Evolutionary conservation across 2,113 vertebrate genomes (phyloP), one percentile per base, ranked within the genome.

Genomic region (Monopterus albus): DNA sequence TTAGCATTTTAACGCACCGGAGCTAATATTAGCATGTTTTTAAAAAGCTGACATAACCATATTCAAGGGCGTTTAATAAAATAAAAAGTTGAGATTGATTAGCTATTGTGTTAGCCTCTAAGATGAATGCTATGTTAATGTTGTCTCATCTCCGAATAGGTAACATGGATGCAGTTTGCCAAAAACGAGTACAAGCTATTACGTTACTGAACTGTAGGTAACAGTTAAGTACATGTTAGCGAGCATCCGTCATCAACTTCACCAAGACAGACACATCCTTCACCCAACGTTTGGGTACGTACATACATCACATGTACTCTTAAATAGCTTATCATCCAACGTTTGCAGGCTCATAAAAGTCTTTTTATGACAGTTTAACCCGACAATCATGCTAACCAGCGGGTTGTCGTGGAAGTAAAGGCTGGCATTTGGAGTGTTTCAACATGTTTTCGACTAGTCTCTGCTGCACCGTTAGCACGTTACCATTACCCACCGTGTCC

Each of bases 401-500:
- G 0, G 18, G 10, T 17, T 40, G 13, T 13, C 18, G 6, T 18
- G 15, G 1, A 8, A 2, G 7, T 42, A 36, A 35, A 61, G 0
- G 25, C 21, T 17, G 13, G 50, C 29, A 12, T 23, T 15, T 57
- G 1, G n/a, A 2, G n/a, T 26, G 6, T 21, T 1, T 17, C 29
- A n/a, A 5, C 14, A 20, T 4, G 33, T 45, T n/a, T 43, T 45
- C 42, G 57, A 43, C 36, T 10, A 21, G 25, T 14, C 56, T 65
- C 31, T 64, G 6, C 43, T 18, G 75, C 75, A 63, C 26, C 18
- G n/a, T 71, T 75, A 83, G 69, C 75, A 69, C 39, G 26, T 58
- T 61, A 28, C 35, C 35, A 64, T 60, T 75, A 46, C 43, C 65
- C 15, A 46, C 51, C 64, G 42, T 45, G 40, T 79, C 71, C 83